Base-by-base conservation (phyloP, 1,140 invertebrate species). In the Drosophila lini region DNA sequence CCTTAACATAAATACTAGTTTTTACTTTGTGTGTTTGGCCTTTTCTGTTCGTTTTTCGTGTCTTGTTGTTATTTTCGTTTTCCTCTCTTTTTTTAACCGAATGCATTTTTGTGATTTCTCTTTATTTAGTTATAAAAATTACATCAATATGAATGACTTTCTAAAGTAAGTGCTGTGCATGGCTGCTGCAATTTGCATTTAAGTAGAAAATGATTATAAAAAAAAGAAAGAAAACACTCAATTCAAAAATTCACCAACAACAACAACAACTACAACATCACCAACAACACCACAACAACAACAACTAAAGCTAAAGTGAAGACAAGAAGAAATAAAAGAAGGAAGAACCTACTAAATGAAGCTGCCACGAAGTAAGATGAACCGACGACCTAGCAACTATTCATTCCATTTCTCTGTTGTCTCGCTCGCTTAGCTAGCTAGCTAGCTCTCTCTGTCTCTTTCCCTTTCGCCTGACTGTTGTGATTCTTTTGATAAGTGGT, bases 111-210 rank as follows among this genome's bases (percentile, higher is more conserved):
- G 68, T 88, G 55, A 74, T 84, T 70, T 70, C 60, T 83, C 57
- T 89, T 84, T 88, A 80, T 89, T 90, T 78, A 91, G 90, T 91
- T 91, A 91, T 91, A 88, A 91, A 91, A 91, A 91, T 81, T 91
- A 90, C 85, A 91, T 91, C 90, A 90, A 91, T 91, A 91, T 91
- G 90, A 91, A 91, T 90, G 90, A 91, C 83, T 91, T 91, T 90
- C 83, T 91, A 83, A 90, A 91, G 77, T 88, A 83, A 88, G 74
- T 83, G 74, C 74, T 59, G 62, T 60, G 69, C 69, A 86, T 79
- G 52, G 32, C 34, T 53, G 82, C 62, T 61, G 69, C 56, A 47
- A 71, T 48, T 79, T 81, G 75, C 81, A 86, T 73, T 76, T 76
- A 77, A 76, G 32, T 63, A 80, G 76, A 53, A 53, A 52, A 52